Evolutionary conservation across 2,113 vertebrate genomes (phyloP).

Genomic region (Malurus elegans): DNA sequence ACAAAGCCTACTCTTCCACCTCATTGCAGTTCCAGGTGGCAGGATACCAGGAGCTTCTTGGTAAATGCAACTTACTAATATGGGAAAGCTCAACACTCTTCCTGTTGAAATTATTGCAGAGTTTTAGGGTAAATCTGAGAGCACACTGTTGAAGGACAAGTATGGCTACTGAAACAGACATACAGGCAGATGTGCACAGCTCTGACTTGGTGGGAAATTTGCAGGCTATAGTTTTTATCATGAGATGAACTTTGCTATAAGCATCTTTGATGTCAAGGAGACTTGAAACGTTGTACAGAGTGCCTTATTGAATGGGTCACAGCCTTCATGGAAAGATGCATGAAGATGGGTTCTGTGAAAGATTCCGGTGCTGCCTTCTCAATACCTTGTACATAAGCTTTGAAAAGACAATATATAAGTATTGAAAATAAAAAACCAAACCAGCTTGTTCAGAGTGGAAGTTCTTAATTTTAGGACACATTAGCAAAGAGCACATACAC

Average conservation of each 20-base stretch:
- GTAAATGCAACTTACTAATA: background rate
- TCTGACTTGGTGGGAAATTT: background rate
- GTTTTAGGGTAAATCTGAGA: background rate
- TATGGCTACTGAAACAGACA: background rate
- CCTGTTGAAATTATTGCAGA: background rate
- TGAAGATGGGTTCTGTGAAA: background rate
- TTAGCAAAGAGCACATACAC: background rate
- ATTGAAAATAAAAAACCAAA: background rate
- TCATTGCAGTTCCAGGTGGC: conserved; percentile 19
- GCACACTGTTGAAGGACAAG: background rate
- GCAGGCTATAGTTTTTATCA: background rate
- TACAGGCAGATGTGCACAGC: background rate
- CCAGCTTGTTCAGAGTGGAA: background rate
- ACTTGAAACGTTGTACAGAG: background rate
- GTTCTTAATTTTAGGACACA: background rate
- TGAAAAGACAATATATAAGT: no score
- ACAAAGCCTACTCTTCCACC: background rate
- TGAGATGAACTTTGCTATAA: background rate
- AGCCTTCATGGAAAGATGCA: background rate
- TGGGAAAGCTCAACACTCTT: conserved; percentile 25
- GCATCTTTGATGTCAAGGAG: background rate
- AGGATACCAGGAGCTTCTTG: conserved; percentile 12
- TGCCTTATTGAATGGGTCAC: background rate
- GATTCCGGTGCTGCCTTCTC: background rate
- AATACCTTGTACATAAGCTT: background rate